Conservation (phyloP, 2,113 vertebrate genomes). For the Odocoileus virginianus region DNA sequence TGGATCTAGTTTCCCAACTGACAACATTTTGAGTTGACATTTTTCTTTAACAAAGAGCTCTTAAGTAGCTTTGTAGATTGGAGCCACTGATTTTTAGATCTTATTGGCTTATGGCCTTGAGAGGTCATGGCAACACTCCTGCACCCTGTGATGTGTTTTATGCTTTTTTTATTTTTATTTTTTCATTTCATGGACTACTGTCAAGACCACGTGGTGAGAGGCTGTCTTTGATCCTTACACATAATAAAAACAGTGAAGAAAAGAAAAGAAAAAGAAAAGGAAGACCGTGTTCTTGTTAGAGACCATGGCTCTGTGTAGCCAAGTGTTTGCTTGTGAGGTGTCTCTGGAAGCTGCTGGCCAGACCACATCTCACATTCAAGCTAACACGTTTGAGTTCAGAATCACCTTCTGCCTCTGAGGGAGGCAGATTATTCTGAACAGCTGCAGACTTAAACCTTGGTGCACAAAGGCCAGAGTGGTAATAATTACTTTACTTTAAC, state of each 20-base stretch:
- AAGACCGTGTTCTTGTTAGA: not conserved
- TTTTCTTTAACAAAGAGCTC: slow-evolving; percentile 44
- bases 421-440: slow-evolving; percentile 12
- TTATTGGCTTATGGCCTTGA: slow-evolving; percentile 22
- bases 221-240: slow-evolving; percentile 10
- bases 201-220: slow-evolving; percentile 15
- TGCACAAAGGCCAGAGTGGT: not conserved
- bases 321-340: not conserved
- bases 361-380: not conserved
- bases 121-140: not conserved
- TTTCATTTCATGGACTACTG: not conserved
- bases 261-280: not conserved
- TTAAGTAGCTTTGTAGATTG: slow-evolving; percentile 40
- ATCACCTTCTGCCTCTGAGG: not conserved
- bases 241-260: not conserved
- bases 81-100: slow-evolving; percentile 32
- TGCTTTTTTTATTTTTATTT: not conserved
- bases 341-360: not conserved
- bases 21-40: not conserved
- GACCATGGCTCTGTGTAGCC: not conserved
- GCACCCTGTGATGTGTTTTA: not conserved
- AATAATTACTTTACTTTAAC: slow-evolving; percentile 41
- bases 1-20: slow-evolving; percentile 1
- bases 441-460: not conserved
- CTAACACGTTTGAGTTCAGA: not conserved